These are phyloP conservation scores for Chymomyza fuscimana DNA, from an alignment of 2,888 invertebrate species.

Conservation along the genomic window DNA sequence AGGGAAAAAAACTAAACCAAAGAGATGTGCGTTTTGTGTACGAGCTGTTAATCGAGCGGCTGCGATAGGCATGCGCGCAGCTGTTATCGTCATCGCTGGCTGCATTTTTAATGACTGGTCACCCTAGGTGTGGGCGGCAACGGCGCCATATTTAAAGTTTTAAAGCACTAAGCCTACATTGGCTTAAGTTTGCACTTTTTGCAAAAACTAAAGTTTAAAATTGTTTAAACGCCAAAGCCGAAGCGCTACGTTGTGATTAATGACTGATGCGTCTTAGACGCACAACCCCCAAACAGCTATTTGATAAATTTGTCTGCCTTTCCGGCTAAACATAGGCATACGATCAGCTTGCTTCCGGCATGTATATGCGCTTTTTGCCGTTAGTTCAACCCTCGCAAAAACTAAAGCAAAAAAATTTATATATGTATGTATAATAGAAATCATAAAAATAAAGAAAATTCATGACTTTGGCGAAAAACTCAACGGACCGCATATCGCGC, in stretches of 20 bases:
- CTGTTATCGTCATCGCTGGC: neutral
- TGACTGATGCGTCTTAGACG: slow-evolving; percentile 38
- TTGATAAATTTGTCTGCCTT: slow-evolving; percentile 77
- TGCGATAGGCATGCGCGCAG: neutral
- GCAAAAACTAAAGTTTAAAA: slow-evolving; percentile 8
- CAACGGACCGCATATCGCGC: slow-evolving; percentile 67
- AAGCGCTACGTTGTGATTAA: slow-evolving; percentile 51
- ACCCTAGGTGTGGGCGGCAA: neutral
- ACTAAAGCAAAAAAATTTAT: slow-evolving; percentile 51
- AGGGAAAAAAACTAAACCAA: slow-evolving; percentile 13
- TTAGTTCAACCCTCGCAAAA: slow-evolving; percentile 59
- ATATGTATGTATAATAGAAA: slow-evolving; percentile 53
- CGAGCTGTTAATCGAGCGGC: neutral
- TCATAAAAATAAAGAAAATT: slow-evolving; percentile 75
- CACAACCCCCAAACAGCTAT: slow-evolving; percentile 47
- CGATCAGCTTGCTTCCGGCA: slow-evolving; percentile 75
- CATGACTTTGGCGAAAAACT: slow-evolving; percentile 70
- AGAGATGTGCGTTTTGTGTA: neutral
- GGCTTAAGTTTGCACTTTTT: slow-evolving; percentile 7
- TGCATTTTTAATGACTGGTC: slow-evolving; percentile 3
- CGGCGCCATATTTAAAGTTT: slow-evolving; percentile 29
- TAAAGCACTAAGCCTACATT: slow-evolving; percentile 23
- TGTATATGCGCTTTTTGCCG: slow-evolving; percentile 49
- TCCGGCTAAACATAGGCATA: slow-evolving; percentile 58
- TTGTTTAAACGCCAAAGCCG: slow-evolving; percentile 9